Percentiles rank a stretch among this genome's conserved stretches.
Conservation (phyloP, 2,888 invertebrate species). For the Melieria omissa region DNA sequence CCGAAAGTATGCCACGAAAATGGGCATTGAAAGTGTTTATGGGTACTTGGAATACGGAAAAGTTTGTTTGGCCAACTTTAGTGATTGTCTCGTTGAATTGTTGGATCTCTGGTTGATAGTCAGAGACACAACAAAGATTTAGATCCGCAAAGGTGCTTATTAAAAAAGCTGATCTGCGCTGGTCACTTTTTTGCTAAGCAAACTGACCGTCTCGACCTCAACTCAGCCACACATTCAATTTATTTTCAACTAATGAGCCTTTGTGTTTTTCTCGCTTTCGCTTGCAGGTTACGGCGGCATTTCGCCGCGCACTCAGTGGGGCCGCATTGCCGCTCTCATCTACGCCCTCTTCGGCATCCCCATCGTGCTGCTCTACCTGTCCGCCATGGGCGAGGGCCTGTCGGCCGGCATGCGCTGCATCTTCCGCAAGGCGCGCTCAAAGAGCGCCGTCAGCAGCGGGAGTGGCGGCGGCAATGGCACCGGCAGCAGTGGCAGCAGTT, state of each 20-base stretch:
- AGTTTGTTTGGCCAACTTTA: too few relatives aligned
- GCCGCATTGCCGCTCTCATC: conserved; percentile 80
- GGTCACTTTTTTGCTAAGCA: too few relatives aligned
- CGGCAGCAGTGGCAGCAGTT: conserved; percentile 41
- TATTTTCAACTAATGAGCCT: neutral
- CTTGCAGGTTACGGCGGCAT: conserved; percentile 84
- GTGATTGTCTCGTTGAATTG: too few relatives aligned
- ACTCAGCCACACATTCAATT: too few relatives aligned
- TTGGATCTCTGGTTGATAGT: too few relatives aligned
- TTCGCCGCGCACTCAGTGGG: conserved; percentile 82
- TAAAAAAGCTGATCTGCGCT: too few relatives aligned
- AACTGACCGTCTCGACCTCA: too few relatives aligned
- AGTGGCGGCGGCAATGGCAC: conserved; percentile 37
- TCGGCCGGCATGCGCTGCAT: conserved; percentile 81
- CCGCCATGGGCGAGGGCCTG: conserved; percentile 86
- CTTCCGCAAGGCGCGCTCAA: conserved; percentile 70
- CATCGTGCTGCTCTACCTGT: conserved; percentile 86
- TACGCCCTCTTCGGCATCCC: conserved; percentile 90
- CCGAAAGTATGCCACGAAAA: too few relatives aligned
- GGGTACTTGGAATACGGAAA: too few relatives aligned
- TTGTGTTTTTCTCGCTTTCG: conserved; percentile 14
- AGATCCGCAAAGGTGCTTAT: too few relatives aligned
- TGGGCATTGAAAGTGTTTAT: too few relatives aligned
- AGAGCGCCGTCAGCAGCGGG: conserved; percentile 51
- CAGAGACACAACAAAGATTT: too few relatives aligned